Conservation (phyloP, 2,888 invertebrate species). For the Mellilla xanthometata region DNA sequence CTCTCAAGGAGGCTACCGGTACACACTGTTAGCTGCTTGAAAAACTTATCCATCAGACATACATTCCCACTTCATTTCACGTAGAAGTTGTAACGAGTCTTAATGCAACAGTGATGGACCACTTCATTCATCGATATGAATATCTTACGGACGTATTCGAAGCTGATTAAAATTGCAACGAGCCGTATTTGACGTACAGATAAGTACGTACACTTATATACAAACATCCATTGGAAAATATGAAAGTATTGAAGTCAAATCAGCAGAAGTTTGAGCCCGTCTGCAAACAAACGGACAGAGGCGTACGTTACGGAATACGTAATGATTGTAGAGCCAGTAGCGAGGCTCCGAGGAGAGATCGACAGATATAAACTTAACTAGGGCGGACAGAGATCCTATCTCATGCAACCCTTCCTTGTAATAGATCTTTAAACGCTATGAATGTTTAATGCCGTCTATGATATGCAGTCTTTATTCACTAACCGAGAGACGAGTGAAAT, state of each 20-base stretch:
- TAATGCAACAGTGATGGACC: constrained; percentile 1
- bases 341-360: background rate
- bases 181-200: background rate
- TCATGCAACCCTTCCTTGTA: background rate
- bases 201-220: background rate
- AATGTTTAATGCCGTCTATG: too few relatives aligned
- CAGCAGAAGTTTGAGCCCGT: constrained; percentile 16
- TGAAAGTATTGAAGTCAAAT: constrained; percentile 25
- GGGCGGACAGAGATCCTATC: background rate
- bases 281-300: constrained; percentile 22
- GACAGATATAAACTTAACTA: background rate
- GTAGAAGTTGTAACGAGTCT: too few relatives aligned
- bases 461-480: too few relatives aligned
- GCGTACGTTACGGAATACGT: constrained; percentile 11
- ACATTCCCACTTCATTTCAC: too few relatives aligned
- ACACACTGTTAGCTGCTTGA: too few relatives aligned
- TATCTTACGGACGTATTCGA: background rate
- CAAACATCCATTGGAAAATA: constrained; percentile 9
- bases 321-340: constrained; percentile 6
- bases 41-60: too few relatives aligned
- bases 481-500: too few relatives aligned
- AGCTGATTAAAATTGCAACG: too few relatives aligned
- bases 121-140: background rate
- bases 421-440: too few relatives aligned
- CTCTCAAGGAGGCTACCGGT: too few relatives aligned